Evolutionary conservation across 2,797 vertebrate genomes (phyloP), one percentile per base, ranked within the genome.

Genomic region (Cyprinella venusta): DNA sequence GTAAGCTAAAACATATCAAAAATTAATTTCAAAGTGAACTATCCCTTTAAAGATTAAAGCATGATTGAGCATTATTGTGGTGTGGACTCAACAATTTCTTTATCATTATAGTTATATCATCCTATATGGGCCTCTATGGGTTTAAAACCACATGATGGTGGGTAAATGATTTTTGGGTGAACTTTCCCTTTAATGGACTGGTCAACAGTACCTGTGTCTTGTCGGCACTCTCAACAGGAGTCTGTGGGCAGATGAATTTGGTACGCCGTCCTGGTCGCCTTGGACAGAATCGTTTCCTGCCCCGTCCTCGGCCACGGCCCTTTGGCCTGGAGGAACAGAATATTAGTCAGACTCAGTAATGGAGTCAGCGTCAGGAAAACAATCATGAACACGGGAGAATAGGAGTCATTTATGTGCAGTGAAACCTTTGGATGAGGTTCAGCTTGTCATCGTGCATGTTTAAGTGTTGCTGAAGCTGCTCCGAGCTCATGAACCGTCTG

Each of bases 391-490:
- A 15, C 36, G 12, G 8, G 8, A 54, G n/a, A 42, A 19, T 21
- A 10, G 5, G 33, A 19, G 15, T 38, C 8, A 16, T 3, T 56
- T 42, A 45, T 33, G 8, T 67, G 50, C 40, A 5, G n/a, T 65
- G 65, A 85, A 91, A 99, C 98, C 97, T 98, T 90, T 94, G 95
- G 80, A 96, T 94, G 80, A 96, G 96, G 90, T 96, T 95, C 80
- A 99, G 91, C 90, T 99, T 99, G 92, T 99, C 98, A 0, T 99
- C 98, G 0, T 99, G 98, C 92, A 97, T 96, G 92, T 99, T 98
- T 88, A 99, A 97, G 87, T 99, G 98, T 81, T 97, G 97, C 88
- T 99, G 98, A 56, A 99, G 94, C 68, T 99, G 98, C 85, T 99
- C 98, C 0, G 98, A 99, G 93, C 97, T 99, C 93, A 98, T 93